Percentiles rank a stretch among this genome's conserved stretches.
These are phyloP conservation scores for Nephrotoma flavescens DNA, from an alignment of 2,888 invertebrate species.

Conservation along the genomic window DNA sequence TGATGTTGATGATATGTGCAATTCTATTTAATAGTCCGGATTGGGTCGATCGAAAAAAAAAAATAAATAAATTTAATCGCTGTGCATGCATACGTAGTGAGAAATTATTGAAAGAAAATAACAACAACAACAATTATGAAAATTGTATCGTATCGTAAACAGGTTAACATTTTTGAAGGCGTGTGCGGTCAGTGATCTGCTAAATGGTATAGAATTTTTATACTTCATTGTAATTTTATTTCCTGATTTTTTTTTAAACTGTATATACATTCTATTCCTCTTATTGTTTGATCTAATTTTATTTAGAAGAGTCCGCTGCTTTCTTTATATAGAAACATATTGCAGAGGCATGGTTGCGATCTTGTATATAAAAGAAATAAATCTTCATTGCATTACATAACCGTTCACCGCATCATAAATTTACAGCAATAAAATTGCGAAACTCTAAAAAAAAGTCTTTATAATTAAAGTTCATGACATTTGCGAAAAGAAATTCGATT, in stretches of 20 bases:
- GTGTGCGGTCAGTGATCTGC: conserved; percentile 2
- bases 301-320: background rate
- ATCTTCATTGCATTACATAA: background rate
- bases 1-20: background rate
- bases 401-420: background rate
- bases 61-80: background rate
- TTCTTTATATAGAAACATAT: background rate
- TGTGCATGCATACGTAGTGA: background rate
- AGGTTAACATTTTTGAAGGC: conserved; percentile 4
- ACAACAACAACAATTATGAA: background rate
- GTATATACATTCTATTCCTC: background rate
- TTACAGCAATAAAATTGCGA: too few species aligned
- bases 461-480: background rate
- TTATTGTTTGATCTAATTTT: background rate
- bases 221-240: background rate
- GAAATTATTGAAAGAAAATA: background rate
- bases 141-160: background rate
- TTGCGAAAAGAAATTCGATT: background rate
- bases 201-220: background rate
- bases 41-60: background rate
- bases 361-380: background rate
- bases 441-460: too few species aligned
- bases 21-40: background rate
- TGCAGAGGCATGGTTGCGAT: too few species aligned
- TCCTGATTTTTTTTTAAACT: background rate